These are phyloP conservation scores for Drosophila borealis DNA, from an alignment of 2,888 invertebrate genomes.

Conservation along the genomic window DNA sequence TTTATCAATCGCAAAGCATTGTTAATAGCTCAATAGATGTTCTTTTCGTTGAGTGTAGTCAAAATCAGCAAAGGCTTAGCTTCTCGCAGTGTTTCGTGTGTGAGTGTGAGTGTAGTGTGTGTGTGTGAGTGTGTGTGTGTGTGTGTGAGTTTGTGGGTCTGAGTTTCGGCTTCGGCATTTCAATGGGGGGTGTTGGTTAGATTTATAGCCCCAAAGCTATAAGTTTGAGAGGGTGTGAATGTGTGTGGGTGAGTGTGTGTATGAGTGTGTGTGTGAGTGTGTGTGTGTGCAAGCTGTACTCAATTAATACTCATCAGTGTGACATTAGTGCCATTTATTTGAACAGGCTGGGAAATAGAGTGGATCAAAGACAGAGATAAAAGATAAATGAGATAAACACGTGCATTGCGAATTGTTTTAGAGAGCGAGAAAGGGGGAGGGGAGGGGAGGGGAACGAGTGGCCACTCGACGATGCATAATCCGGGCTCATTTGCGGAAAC, in stretches of 20 bases:
- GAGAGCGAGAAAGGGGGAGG: not conserved
- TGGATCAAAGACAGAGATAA: slow-evolving; percentile 43
- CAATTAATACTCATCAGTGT: slow-evolving; percentile 81
- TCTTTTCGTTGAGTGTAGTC: slow-evolving; percentile 30
- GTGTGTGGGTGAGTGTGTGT: not conserved
- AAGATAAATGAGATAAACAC: slow-evolving; percentile 69
- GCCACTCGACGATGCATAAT: slow-evolving; percentile 59
- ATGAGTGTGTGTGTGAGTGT: slow-evolving; percentile 2
- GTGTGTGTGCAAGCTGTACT: slow-evolving; percentile 62
- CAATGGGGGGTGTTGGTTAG: slow-evolving; percentile 57
- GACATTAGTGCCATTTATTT: slow-evolving; percentile 79
- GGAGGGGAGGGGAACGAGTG: not conserved
- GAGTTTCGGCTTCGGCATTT: slow-evolving; percentile 41
- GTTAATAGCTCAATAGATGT: not conserved
- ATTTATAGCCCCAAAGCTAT: slow-evolving; percentile 65
- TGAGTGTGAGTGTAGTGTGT: not conserved
- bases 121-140: slow-evolving; percentile 4
- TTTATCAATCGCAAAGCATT: not conserved
- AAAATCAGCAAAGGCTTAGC: slow-evolving; percentile 37
- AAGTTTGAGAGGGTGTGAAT: slow-evolving; percentile 29
- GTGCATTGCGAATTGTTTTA: slow-evolving; percentile 54
- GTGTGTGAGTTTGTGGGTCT: slow-evolving; percentile 3
- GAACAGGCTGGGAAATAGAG: slow-evolving; percentile 28
- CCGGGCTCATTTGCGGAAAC: slow-evolving; percentile 40
- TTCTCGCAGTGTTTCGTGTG: slow-evolving; percentile 20